phyloP scores from a whole-genome alignment of 1,140 invertebrate species.

The Prorops nasuta region DNA sequence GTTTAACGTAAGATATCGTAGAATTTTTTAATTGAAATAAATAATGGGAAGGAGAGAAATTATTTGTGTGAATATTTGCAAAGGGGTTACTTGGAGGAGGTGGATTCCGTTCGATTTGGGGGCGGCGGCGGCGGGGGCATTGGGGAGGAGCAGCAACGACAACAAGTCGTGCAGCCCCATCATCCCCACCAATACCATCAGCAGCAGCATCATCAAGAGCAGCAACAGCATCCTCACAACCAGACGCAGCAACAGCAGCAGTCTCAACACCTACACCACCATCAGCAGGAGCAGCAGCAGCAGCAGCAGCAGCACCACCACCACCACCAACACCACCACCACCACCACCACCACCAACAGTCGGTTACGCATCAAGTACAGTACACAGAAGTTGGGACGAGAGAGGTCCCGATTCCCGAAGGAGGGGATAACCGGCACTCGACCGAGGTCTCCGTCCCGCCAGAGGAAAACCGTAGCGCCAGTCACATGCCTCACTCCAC shows the following conservation, averaged over 20 bases:
- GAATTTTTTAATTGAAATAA: too few species aligned
- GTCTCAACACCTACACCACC: conserved; percentile 20
- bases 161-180: conserved; percentile 28
- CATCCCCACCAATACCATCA: conserved; percentile 26
- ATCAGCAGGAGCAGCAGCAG: conserved; percentile 11
- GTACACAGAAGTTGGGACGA: conserved; percentile 32
- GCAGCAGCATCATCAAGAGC: conserved; percentile 13
- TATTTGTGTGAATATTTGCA: too few species aligned
- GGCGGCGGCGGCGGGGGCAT: conserved; percentile 22
- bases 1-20: too few species aligned
- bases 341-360: conserved; percentile 6
- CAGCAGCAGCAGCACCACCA: conserved; percentile 13
- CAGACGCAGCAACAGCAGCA: conserved; percentile 17
- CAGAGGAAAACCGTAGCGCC: conserved; percentile 37
- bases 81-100: conserved; percentile 24
- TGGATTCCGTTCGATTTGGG: conserved; percentile 14
- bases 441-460: conserved; percentile 32
- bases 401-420: conserved; percentile 37
- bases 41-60: too few species aligned
- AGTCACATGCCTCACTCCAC: conserved; percentile 52
- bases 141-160: conserved; percentile 25
- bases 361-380: conserved; percentile 12
- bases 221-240: conserved; percentile 15
- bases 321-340: conserved; percentile 9
- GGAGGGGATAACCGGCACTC: conserved; percentile 46